These are phyloP conservation scores for Mionectes macconnelli DNA, from an alignment of 2,113 vertebrate genomes.

Conservation along the genomic window DNA sequence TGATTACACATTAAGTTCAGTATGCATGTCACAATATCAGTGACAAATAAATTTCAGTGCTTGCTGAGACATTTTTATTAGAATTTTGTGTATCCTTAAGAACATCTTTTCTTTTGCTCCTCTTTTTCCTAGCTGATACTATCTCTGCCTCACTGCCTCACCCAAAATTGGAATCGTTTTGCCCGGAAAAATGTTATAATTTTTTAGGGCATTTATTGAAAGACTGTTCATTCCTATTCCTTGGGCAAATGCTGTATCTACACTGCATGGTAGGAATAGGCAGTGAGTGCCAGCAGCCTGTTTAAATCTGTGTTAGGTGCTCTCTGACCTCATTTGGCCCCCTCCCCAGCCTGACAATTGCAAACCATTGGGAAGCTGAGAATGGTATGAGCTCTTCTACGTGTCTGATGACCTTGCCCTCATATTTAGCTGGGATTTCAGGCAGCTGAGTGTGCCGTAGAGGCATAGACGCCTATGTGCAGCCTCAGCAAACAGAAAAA, in stretches of 20 bases:
- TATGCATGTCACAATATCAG: neutral
- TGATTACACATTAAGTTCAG: neutral
- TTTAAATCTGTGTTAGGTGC: neutral
- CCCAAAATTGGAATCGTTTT: neutral
- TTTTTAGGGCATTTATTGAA: neutral
- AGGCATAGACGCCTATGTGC: neutral
- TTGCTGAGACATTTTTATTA: conserved; percentile 22
- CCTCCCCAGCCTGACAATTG: neutral
- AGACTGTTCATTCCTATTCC: neutral
- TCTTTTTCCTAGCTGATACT: neutral
- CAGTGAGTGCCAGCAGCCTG: neutral
- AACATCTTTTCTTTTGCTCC: neutral
- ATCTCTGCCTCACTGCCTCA: neutral
- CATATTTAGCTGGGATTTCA: neutral
- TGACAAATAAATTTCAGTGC: conserved; percentile 8
- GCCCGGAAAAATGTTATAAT: neutral
- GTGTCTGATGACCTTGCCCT: neutral
- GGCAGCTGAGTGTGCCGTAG: neutral
- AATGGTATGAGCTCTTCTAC: neutral
- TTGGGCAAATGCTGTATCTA: neutral
- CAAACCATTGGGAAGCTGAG: neutral
- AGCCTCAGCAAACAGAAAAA: neutral
- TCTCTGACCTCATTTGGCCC: neutral
- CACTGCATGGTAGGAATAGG: neutral
- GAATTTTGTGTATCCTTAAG: neutral